A percentile compares a stretch with the other conserved stretches of the same genome.
phyloP scores from a whole-genome alignment of 92 coral and sea anemone species.

The Isaurus tuberculatus region DNA sequence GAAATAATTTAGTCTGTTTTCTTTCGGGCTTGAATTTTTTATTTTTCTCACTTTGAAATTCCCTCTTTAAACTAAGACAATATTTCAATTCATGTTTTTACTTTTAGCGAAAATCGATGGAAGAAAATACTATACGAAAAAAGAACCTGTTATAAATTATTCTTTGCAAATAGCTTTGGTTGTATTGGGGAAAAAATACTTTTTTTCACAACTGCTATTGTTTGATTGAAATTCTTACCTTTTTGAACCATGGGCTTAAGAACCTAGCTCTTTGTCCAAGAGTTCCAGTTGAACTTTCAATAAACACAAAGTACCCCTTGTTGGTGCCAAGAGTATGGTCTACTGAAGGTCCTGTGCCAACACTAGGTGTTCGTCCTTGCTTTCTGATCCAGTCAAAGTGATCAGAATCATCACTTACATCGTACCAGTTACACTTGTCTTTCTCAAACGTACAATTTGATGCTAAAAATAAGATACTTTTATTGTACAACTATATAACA shows the following conservation, averaged over 20 bases:
- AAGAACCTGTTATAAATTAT: too few relatives aligned
- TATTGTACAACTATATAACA: not conserved
- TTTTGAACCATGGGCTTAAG: constrained; percentile 77
- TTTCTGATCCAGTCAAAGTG: constrained; percentile 93
- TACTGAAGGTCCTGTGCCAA: constrained; percentile 92
- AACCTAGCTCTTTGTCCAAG: constrained; percentile 83
- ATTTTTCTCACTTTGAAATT: too few relatives aligned
- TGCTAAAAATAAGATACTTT: constrained; percentile 50
- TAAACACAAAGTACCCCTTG: constrained; percentile 85
- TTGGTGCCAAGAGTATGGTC: constrained; percentile 94
- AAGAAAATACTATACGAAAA: too few relatives aligned
- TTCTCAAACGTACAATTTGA: constrained; percentile 85
- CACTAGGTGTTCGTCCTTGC: constrained; percentile 84
- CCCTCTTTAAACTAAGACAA: too few relatives aligned
- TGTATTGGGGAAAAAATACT: too few relatives aligned
- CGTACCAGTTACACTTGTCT: constrained; percentile 86
- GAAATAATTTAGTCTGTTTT: too few relatives aligned
- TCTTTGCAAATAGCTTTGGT: too few relatives aligned
- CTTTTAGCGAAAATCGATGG: too few relatives aligned
- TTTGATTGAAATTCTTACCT: constrained; percentile 78
- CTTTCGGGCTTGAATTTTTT: too few relatives aligned
- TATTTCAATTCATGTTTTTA: too few relatives aligned
- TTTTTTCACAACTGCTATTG: too few relatives aligned
- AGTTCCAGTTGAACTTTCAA: constrained; percentile 85
- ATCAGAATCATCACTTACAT: constrained; percentile 73